Evolutionary conservation across 2,113 vertebrate species (phyloP), one percentile per base, ranked within the genome.

Genomic region (Oncorhynchus tshawytscha): DNA sequence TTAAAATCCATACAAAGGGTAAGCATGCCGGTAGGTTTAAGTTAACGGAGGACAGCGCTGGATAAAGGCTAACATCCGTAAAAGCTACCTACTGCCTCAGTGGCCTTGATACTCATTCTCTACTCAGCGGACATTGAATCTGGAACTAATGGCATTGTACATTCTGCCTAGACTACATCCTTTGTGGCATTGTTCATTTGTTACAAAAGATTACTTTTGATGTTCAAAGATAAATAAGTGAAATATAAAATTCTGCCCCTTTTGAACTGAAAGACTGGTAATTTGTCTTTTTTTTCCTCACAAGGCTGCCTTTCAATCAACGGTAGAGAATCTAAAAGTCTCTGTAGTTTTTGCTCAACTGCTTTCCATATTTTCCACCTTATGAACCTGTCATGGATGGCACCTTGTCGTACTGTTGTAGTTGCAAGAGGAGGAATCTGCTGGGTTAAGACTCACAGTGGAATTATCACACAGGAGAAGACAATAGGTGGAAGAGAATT

Each of bases 1-100:
- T 95, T 95, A 91, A 95, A 96, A 95, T 95, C 90, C 81, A 94
- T 94, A 95, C 91, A 93, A 93, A 95, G 93, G 91, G 88, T 90
- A 93, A 93, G 88, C 93, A 78, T 86, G 93, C 93, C 90, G 93
- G 92, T 92, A 91, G 92, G 88, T 92, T 91, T 80, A 91, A 93
- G 95, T 95, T 91, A 96, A 93, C 84, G 85, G 92, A 94, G 83
- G 83, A 73, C 82, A 82, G 75, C 62, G 59, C 64, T n/a, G 70
- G 84, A 90, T 87, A 90, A 89, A 89, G 86, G 74, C 77, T 86
- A 73, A 85, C 84, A 84, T 80, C 75, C 75, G 4, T 88, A 85
- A 88, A 90, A 84, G 83, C 67, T 75, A 69, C 76, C 54, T 74
- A 81, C 83, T 80, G 80, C 81, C 84, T 82, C 72, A 73, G 82